These are phyloP conservation scores for Nothobranchius furzeri DNA, from an alignment of 2,113 vertebrate species.

Conservation along the genomic window DNA sequence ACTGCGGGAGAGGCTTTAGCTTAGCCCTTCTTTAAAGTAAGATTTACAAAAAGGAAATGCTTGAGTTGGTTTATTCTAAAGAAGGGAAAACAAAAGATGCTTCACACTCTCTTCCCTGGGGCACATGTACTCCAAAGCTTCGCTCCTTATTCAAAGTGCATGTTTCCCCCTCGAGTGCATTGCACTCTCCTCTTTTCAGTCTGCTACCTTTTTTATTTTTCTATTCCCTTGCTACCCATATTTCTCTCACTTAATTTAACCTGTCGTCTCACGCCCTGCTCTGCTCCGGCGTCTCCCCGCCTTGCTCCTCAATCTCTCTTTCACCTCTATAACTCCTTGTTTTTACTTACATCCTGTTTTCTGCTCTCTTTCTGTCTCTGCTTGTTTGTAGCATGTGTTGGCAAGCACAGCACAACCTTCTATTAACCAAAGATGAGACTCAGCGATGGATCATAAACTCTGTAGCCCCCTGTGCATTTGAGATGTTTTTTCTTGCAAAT, in stretches of 20 bases:
- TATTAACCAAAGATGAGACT: conserved; percentile 60
- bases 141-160: conserved; percentile 64
- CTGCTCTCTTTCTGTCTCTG: neutral
- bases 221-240: conserved; percentile 21
- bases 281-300: conserved; percentile 14
- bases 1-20: conserved; percentile 67
- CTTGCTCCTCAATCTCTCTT: conserved; percentile 5
- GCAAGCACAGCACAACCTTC: conserved; percentile 44
- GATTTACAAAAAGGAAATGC: conserved; percentile 71
- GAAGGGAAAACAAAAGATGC: conserved; percentile 71
- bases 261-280: conserved; percentile 15
- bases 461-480: conserved; percentile 38
- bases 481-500: neutral
- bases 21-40: conserved; percentile 71
- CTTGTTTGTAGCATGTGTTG: conserved; percentile 39
- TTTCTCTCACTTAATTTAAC: conserved; percentile 40
- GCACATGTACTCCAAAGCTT: conserved; percentile 68
- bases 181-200: conserved; percentile 36
- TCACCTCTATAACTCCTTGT: conserved; percentile 37
- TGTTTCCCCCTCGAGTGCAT: conserved; percentile 40
- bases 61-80: conserved; percentile 68
- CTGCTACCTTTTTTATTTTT: conserved; percentile 20
- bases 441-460: conserved; percentile 56
- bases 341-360: conserved; percentile 12
- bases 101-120: conserved; percentile 67